These are phyloP conservation scores for Vombatus ursinus DNA, from an alignment of 2,113 vertebrate species.

Conservation along the genomic window DNA sequence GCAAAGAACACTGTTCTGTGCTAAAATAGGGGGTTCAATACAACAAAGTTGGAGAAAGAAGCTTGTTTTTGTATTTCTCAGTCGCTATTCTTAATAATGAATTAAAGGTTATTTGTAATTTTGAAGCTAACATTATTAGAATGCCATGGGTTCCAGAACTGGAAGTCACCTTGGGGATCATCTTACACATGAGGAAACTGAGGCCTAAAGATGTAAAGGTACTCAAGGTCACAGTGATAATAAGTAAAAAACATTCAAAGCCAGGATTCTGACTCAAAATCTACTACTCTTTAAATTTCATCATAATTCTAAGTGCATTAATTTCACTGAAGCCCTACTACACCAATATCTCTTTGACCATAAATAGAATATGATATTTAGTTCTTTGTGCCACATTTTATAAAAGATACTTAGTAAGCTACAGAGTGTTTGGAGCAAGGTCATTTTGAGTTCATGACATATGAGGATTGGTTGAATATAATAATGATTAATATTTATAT, in stretches of 20 bases:
- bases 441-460: neutral
- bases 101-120: conserved; percentile 69
- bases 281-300: neutral
- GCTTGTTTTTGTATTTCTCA: neutral
- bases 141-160: neutral
- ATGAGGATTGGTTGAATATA: neutral
- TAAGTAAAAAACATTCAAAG: neutral
- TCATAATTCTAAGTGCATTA: neutral
- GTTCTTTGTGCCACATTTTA: neutral
- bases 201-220: neutral
- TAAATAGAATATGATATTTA: neutral
- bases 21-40: neutral
- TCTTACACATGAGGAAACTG: neutral
- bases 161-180: neutral
- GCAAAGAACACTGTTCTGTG: neutral
- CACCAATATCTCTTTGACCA: neutral
- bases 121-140: conserved; percentile 51
- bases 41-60: conserved; percentile 57
- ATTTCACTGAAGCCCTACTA: neutral
- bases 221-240: neutral
- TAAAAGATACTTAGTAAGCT: neutral
- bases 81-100: conserved; percentile 58
- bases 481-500: neutral
- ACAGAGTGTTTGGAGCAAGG: neutral
- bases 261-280: neutral